These are phyloP conservation scores for Merops nubicus DNA, from an alignment of 2,113 vertebrate genomes.

Conservation along the genomic window DNA sequence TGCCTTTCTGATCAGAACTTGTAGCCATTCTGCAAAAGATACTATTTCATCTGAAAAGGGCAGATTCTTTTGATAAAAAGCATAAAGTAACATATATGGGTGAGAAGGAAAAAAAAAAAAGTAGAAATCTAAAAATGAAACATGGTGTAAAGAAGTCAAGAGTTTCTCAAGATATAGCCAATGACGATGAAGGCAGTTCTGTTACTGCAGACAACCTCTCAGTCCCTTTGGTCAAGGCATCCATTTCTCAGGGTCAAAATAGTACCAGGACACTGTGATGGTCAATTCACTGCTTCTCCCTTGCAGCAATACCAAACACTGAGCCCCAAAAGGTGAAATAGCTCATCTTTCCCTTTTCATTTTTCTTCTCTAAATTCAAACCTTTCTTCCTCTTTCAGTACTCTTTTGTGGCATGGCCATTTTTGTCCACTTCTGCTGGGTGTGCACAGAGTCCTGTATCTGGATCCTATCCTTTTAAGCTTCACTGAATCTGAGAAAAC, in stretches of 20 bases:
- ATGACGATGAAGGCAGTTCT: not conserved
- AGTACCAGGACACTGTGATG: not conserved
- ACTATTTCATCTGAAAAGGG: not conserved
- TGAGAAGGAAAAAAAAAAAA: not conserved
- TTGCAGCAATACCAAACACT: not conserved
- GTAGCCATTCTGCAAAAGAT: not conserved
- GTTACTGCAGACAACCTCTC: not conserved
- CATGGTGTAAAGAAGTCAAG: not conserved
- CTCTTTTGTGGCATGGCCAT: too few species aligned
- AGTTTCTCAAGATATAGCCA: not conserved
- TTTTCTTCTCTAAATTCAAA: rapidly evolving
- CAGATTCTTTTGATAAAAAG: not conserved
- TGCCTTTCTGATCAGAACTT: not conserved
- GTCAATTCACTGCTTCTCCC: not conserved
- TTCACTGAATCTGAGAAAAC: not conserved
- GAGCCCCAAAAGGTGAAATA: not conserved
- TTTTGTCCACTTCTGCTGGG: not conserved
- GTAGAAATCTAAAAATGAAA: not conserved
- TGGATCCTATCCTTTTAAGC: not conserved
- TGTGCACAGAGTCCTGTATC: not conserved
- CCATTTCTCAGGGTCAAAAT: not conserved
- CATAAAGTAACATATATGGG: not conserved
- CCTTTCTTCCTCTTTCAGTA: not conserved
- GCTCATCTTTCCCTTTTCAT: not conserved
- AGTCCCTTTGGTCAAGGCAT: not conserved